These are phyloP conservation scores for Brevimyrus niger DNA, from an alignment of 2,113 vertebrate genomes.

Conservation along the genomic window DNA sequence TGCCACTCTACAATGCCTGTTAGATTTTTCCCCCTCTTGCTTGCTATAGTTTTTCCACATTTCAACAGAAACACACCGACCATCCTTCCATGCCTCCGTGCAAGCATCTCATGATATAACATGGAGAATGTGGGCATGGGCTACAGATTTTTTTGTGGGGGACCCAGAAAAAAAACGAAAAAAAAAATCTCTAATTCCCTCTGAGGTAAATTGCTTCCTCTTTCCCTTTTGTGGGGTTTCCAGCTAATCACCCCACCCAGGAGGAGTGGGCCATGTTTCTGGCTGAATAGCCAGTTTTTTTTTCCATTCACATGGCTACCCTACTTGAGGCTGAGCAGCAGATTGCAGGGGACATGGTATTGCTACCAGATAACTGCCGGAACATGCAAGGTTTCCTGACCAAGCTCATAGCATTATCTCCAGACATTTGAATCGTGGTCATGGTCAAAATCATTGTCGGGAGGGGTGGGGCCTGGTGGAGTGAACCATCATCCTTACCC, in stretches of 20 bases:
- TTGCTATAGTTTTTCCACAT: not conserved
- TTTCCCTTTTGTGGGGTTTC: not conserved
- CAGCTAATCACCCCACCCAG: not conserved
- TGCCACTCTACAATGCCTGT: not conserved
- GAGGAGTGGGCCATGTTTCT: not conserved
- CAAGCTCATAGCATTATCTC: not conserved
- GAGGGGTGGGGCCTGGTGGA: not conserved
- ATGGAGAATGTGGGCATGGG: not conserved
- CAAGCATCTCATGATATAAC: not conserved
- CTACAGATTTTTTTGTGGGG: too few species aligned
- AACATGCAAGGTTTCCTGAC: not conserved
- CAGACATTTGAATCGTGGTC: not conserved
- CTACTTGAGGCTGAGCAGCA: not conserved
- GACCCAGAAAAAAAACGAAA: not conserved
- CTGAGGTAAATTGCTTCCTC: not conserved
- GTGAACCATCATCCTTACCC: not conserved
- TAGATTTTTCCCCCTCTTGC: not conserved
- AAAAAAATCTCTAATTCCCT: not conserved
- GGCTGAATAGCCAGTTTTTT: not conserved
- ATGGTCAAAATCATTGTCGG: not conserved
- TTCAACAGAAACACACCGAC: not conserved
- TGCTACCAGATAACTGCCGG: not conserved
- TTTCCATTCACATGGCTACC: not conserved
- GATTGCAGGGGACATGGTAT: not conserved
- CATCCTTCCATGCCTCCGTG: not conserved